phyloP scores from a whole-genome alignment of 2,888 invertebrate genomes.

The Dinocampus coccinellae region DNA sequence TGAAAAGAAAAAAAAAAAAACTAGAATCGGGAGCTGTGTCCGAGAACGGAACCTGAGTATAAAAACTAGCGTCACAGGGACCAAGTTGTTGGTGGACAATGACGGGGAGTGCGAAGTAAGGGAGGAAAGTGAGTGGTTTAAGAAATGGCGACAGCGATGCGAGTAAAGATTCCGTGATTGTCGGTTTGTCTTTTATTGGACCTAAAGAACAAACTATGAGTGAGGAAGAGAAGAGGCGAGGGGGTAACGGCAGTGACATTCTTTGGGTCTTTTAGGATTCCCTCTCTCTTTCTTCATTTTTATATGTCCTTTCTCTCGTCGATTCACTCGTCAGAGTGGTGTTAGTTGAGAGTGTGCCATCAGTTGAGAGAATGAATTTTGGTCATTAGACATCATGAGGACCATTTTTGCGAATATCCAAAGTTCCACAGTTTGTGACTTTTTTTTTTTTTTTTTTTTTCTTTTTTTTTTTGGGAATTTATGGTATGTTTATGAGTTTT shows the following conservation, averaged over 20 bases:
- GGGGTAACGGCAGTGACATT: too few species aligned
- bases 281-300: slow-evolving; percentile 6
- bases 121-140: slow-evolving; percentile 35
- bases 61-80: slow-evolving; percentile 34
- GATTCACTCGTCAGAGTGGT: not conserved
- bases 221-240: too few species aligned
- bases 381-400: slow-evolving; percentile 66
- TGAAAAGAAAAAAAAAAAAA: too few species aligned
- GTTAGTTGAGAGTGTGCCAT: slow-evolving; percentile 12
- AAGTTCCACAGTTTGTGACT: slow-evolving; percentile 17
- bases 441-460: not conserved
- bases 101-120: slow-evolving; percentile 20
- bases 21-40: slow-evolving; percentile 33
- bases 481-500: not conserved
- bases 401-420: slow-evolving; percentile 64
- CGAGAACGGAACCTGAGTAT: slow-evolving; percentile 27
- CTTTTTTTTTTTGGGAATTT: not conserved
- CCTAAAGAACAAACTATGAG: slow-evolving; percentile 64
- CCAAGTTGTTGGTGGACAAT: slow-evolving; percentile 22
- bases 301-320: not conserved
- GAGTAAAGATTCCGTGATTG: slow-evolving; percentile 38
- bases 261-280: slow-evolving; percentile 58
- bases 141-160: slow-evolving; percentile 34
- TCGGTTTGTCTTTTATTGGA: slow-evolving; percentile 57
- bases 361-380: slow-evolving; percentile 56